Conservation (phyloP, 2,113 vertebrate species). For the Gavia stellata region DNA sequence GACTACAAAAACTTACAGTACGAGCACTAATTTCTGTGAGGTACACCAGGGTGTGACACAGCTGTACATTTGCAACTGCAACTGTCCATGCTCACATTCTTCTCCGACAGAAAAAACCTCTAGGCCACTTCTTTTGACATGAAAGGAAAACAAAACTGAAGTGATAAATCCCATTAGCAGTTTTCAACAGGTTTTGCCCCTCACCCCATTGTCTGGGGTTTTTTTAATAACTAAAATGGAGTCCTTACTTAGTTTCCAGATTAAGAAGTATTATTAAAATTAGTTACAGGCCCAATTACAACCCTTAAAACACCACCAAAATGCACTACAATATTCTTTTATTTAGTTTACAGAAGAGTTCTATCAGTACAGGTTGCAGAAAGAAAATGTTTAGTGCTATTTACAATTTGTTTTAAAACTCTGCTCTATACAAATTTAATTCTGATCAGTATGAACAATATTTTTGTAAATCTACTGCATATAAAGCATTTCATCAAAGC, state of each 20-base stretch:
- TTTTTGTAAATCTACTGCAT: conserved; percentile 87
- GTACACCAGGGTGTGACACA: not conserved
- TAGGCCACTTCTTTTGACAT: not conserved
- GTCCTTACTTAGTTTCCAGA: not conserved
- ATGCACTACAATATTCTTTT: conserved; percentile 87
- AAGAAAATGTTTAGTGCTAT: conserved; percentile 95
- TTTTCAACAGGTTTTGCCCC: not conserved
- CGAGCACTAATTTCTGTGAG: fast-evolving
- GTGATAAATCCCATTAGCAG: not conserved
- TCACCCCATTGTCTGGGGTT: fast-evolving
- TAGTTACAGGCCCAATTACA: not conserved
- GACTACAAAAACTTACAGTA: not conserved
- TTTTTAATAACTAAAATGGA: not conserved
- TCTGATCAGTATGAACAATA: conserved; percentile 97
- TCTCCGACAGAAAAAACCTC: not conserved
- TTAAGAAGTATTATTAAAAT: not conserved
- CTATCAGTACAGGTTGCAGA: conserved; percentile 89
- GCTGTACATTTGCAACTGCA: not conserved
- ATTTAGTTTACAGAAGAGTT: conserved; percentile 97
- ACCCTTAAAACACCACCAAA: conserved; percentile 63
- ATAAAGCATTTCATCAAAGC: conserved; percentile 88
- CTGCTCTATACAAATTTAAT: conserved; percentile 97
- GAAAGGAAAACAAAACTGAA: not conserved
- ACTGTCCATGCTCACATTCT: not conserved
- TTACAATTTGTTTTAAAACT: conserved; percentile 94